Conservation (phyloP, 2,113 vertebrate genomes). For the Mellivora capensis region DNA sequence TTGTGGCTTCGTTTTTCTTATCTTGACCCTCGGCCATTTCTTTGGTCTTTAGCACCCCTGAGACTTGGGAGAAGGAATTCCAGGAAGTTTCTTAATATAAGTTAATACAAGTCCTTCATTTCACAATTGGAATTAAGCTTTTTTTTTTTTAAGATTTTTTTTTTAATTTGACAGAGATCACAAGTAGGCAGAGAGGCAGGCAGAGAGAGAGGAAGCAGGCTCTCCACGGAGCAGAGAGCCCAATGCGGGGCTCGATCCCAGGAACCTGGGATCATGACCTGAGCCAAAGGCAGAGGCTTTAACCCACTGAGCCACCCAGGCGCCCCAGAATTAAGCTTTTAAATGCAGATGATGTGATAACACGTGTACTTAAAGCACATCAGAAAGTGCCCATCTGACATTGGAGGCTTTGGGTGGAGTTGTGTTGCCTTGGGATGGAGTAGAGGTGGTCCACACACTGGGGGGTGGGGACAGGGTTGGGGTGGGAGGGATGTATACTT, state of each 20-base stretch:
- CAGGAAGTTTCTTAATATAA: slow-evolving; percentile 31
- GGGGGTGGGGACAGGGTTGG: too few species aligned
- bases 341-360: slow-evolving; percentile 6
- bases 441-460: neutral
- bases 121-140: slow-evolving; percentile 25
- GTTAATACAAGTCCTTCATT: slow-evolving; percentile 34
- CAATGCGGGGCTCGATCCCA: too few species aligned
- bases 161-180: too few species aligned
- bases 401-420: neutral
- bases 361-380: neutral
- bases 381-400: neutral
- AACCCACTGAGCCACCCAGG: too few species aligned
- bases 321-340: slow-evolving; percentile 36
- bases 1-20: neutral
- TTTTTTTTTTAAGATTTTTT: too few species aligned
- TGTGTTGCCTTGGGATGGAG: neutral
- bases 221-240: too few species aligned
- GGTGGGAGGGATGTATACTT: neutral
- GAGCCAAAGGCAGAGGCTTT: too few species aligned
- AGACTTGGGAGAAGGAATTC: slow-evolving; percentile 14
- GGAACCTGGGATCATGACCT: too few species aligned
- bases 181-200: too few species aligned
- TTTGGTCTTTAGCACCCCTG: neutral
- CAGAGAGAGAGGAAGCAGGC: too few species aligned
- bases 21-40: slow-evolving; percentile 31